phyloP scores from a whole-genome alignment of 1,140 invertebrate species.

The Zelostemma sp. region DNA sequence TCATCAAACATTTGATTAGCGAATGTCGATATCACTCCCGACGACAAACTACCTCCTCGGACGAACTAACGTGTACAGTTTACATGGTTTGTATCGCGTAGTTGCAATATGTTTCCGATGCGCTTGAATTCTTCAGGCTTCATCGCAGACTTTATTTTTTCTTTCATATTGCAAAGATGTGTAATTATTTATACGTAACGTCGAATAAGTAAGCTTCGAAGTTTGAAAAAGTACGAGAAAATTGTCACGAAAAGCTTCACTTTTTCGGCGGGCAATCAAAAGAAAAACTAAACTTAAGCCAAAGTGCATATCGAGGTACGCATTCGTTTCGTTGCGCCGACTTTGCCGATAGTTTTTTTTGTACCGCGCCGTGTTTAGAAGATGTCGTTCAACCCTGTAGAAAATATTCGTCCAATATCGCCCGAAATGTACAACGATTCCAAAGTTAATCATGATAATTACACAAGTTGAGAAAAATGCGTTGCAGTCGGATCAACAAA shows the following conservation, averaged over 20 bases:
- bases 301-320: conserved; percentile 10
- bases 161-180: neutral
- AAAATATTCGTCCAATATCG: too few species aligned
- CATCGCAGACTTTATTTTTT: too few species aligned
- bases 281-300: too few species aligned
- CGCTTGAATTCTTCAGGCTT: too few species aligned
- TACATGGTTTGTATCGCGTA: too few species aligned
- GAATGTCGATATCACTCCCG: conserved; percentile 18
- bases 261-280: too few species aligned
- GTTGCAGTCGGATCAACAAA: too few species aligned
- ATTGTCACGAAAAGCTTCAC: neutral
- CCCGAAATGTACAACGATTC: too few species aligned
- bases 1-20: neutral
- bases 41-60: conserved; percentile 39
- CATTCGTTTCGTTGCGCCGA: neutral
- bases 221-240: conserved; percentile 16
- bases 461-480: too few species aligned
- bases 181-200: neutral
- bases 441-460: too few species aligned
- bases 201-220: conserved; percentile 14
- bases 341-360: conserved; percentile 4
- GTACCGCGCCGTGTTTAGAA: too few species aligned
- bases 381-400: too few species aligned
- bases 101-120: conserved; percentile 12
- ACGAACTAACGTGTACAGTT: conserved; percentile 14